Base-by-base conservation (phyloP, 2,888 invertebrate species). In the Ophion slaviceki region DNA sequence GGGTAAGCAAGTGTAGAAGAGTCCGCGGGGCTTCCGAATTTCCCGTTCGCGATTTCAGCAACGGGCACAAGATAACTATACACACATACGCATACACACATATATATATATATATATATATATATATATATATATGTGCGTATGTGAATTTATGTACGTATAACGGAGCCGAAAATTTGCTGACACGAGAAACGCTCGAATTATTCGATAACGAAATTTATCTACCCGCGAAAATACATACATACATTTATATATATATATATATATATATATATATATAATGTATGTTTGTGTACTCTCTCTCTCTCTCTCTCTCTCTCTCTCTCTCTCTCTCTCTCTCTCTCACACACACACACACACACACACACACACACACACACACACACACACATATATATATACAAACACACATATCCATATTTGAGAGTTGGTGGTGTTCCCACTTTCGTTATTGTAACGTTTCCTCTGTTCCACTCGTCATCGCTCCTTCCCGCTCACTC, bases 151-250 rank as follows among this genome's bases (percentile, higher is more conserved):
- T 53, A 62, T 61, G 67, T 8, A 32, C 40, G 7, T 24, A 40
- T 67, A 57, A 61, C 61, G 47, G 6, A 59, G 61, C 28, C 17
- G 59, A 76, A 84, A 88, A 86, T 87, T 72, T 87, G 88, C 88
- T 88, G 88, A 88, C 86, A 84, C 83, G 80, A 24, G 64, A 28
- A 59, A 24, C 72, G 80, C 62, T 59, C 71, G 61, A 71, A 76
- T 61, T 76, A 88, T 84, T 84, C 85, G 81, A 87, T 86, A 86
- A 68, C 79, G 75, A 88, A 81, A 88, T 87, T 87, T 88, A 87
- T 87, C 88, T 82, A 80, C 77, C 80, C 80, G 80, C 17, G 17
- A 53, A 53, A 17, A 53, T 81, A 84, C 84, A 71, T 1, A n/a
- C 57, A 57, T 4, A 57, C 57, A 80, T 75, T 1, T 6, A 24